Percentiles rank a stretch among this genome's conserved stretches.
Conservation (phyloP, 1,140 invertebrate species). For the Eciton burchellii region DNA sequence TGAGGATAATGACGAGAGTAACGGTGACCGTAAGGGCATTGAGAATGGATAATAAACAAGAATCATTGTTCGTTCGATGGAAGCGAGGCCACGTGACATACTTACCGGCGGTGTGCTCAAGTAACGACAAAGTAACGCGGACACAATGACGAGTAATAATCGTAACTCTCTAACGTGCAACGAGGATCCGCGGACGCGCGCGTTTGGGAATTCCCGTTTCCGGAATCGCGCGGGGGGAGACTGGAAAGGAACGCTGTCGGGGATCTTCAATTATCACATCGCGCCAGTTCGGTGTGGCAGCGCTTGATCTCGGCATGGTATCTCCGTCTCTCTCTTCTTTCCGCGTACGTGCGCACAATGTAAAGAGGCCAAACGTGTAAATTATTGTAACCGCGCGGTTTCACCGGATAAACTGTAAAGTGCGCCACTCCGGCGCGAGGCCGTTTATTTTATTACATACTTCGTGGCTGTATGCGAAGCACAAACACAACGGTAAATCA, state of each 20-base stretch:
- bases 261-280: slow-evolving; percentile 46
- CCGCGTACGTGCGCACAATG: slow-evolving; percentile 45
- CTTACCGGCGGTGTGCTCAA: no score
- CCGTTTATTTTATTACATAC: slow-evolving; percentile 79
- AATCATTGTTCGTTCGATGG: background rate
- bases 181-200: no score
- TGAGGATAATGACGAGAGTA: background rate
- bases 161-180: no score
- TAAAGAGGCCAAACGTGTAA: slow-evolving; percentile 70
- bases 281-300: slow-evolving; percentile 18
- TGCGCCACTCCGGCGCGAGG: slow-evolving; percentile 47
- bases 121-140: no score
- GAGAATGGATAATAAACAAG: background rate
- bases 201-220: background rate
- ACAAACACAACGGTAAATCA: slow-evolving; percentile 82
- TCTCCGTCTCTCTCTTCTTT: slow-evolving; percentile 9
- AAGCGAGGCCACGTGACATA: no score
- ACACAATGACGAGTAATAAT: no score
- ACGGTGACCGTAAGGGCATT: background rate
- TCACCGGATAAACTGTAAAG: slow-evolving; percentile 58
- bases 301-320: slow-evolving; percentile 19
- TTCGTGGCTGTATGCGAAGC: slow-evolving; percentile 77
- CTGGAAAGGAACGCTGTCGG: background rate
- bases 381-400: slow-evolving; percentile 67
- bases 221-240: background rate